Percentiles rank a stretch among this genome's conserved stretches.
Conservation (phyloP, 35 echinoderm and acorn worm species). For the Apostichopus parvimensis region DNA sequence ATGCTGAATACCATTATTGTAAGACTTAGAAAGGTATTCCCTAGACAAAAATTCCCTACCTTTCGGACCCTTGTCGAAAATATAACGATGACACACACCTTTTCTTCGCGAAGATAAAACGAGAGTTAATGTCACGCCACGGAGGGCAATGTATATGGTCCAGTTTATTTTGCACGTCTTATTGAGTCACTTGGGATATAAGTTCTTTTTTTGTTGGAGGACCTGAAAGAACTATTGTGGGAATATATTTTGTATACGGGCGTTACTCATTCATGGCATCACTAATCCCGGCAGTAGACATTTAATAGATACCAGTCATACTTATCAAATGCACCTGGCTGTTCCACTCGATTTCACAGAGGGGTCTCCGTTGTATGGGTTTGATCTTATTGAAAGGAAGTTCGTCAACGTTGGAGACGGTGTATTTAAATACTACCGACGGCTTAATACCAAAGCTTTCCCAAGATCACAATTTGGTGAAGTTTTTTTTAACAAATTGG, state of each 20-base stretch:
- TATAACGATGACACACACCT: neutral
- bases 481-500: neutral
- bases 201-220: neutral
- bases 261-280: neutral
- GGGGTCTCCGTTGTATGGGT: neutral
- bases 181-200: neutral
- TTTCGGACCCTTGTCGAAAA: neutral
- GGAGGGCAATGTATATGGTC: conserved; percentile 1
- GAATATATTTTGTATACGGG: neutral
- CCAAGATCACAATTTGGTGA: neutral
- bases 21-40: neutral
- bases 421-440: neutral
- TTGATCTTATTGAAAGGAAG: neutral
- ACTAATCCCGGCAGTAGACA: neutral
- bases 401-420: neutral
- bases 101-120: neutral
- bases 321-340: neutral
- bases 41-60: neutral
- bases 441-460: neutral
- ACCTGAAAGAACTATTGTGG: neutral
- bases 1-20: neutral
- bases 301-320: neutral
- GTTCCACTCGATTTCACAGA: neutral
- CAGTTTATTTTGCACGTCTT: neutral
- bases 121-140: neutral